Base-by-base conservation (phyloP, 1,140 invertebrate genomes). In the Drosophila neocordata region DNA sequence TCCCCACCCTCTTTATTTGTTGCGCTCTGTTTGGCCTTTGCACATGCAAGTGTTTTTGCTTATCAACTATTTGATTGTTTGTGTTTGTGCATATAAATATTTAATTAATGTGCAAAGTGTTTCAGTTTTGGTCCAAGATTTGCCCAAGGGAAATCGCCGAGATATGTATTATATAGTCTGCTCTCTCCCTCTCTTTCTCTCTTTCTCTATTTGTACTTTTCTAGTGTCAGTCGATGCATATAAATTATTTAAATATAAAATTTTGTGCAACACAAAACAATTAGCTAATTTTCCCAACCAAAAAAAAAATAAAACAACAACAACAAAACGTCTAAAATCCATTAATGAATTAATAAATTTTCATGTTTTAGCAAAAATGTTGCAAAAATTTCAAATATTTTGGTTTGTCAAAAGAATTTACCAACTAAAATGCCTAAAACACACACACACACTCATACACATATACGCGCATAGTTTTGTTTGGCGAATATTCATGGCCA, bases 71-170 rank as follows among this genome's bases (percentile, higher is more conserved):
- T 13, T 55, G 59, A 41, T 61, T 41, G 35, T 57, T 78, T 58
- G 74, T 79, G 55, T 79, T 31, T 67, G n/a, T 61, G 61, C 69
- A 72, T 67, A 79, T 87, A 79, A 79, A 87, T 88, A 83, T 87
- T 87, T 87, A 83, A 87, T 79, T 87, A 88, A 88, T 87, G 75
- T 75, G 68, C 51, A 68, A 80, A 71, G 66, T 82, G 55, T 76
- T 76, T 72, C 60, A 65, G 61, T 58, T 69, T 44, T 44, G 41
- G 38, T 48, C 64, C 41, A 69, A 66, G 48, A 48, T 8, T 8
- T 9, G 15, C 15, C 55, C 77, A 18, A 18, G 65, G 71, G 62
- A 73, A 73, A 66, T 73, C 18, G 44, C n/a, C 53, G 51, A 72
- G 57, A 66, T 82, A 66, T 79, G 48, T 65, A 53, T 53, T 61